Conservation (phyloP, 2,888 invertebrate species). For the Smittia sp. region DNA sequence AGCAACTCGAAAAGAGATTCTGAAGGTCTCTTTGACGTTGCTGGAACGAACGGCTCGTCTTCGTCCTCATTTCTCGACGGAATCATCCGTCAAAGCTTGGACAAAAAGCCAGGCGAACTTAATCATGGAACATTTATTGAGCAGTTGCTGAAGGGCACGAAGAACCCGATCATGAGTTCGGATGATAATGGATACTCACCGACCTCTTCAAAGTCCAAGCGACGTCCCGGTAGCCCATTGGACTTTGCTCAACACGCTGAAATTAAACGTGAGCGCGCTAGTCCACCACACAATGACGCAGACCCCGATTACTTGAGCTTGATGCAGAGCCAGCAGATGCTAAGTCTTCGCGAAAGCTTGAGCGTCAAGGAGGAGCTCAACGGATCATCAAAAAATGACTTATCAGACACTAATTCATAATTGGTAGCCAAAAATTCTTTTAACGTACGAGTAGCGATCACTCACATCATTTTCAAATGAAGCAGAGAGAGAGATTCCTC, state of each 20-base stretch:
- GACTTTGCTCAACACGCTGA: slow-evolving; percentile 51
- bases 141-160: slow-evolving; percentile 59
- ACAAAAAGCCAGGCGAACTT: slow-evolving; percentile 59
- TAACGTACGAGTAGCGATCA: slow-evolving; percentile 23
- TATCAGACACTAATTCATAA: slow-evolving; percentile 38
- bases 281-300: slow-evolving; percentile 43
- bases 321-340: slow-evolving; percentile 42
- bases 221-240: slow-evolving; percentile 51
- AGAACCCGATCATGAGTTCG: slow-evolving; percentile 56
- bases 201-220: slow-evolving; percentile 42
- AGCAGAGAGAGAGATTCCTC: slow-evolving; percentile 6
- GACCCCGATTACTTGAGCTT: slow-evolving; percentile 43
- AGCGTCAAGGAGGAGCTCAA: slow-evolving; percentile 34
- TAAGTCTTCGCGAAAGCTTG: slow-evolving; percentile 44
- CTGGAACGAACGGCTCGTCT: slow-evolving; percentile 62
- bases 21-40: slow-evolving; percentile 64
- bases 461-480: neutral
- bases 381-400: slow-evolving; percentile 32
- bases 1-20: slow-evolving; percentile 56
- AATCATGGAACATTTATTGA: slow-evolving; percentile 63
- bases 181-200: slow-evolving; percentile 46
- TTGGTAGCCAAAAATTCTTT: slow-evolving; percentile 37
- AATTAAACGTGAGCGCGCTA: slow-evolving; percentile 59
- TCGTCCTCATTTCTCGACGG: slow-evolving; percentile 71
- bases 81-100: slow-evolving; percentile 77